Evolutionary conservation across 2,113 vertebrate species (phyloP), one percentile per base, ranked within the genome.

Genomic region (Prionailurus viverrinus): DNA sequence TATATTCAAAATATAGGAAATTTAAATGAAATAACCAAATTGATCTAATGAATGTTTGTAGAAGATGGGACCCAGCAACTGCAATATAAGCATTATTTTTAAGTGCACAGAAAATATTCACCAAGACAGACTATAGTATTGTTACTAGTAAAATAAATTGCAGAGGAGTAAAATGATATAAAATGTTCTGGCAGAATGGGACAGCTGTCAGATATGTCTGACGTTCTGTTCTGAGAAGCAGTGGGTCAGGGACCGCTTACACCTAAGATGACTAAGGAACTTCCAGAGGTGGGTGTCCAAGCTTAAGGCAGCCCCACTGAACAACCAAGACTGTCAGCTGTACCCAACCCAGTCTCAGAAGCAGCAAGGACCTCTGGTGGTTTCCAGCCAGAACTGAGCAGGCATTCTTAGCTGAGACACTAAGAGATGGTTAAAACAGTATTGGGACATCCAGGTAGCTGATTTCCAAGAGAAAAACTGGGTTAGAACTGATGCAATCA

Each of bases 341-440:
- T 96, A 97, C 80, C 92, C 80, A 0, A 73, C 95, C 3, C 90
- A 93, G 23, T 94, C 91, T 78, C 98, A 95, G 85, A 93, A 97
- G 81, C 93, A 97, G 23, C 95, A 94, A 69, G 33, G 89, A 55
- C 96, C 97, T 87, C 92, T 96, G 71, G 87, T 94, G 92, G 97
- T 87, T 97, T 98, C 93, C 95, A 95, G 83, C 96, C 93, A 3
- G 97, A 98, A 51, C 88, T 97, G 74, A 96, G 95, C 96, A 96
- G 93, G 96, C 94, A 0, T 97, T 98, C 88, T 90, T 97, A 80
- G 98, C 98, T 58, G 98, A 98, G 95, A 98, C 97, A 33, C 97
- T 96, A 36, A 94, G 96, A 92, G 98, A 97, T 39, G 97, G 98
- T 84, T 97, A 95, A 96, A 95, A 68, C 79, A 39, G 21, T 58